Evolutionary conservation across 2,113 vertebrate genomes (phyloP).

Genomic region (Cololabis saira): DNA sequence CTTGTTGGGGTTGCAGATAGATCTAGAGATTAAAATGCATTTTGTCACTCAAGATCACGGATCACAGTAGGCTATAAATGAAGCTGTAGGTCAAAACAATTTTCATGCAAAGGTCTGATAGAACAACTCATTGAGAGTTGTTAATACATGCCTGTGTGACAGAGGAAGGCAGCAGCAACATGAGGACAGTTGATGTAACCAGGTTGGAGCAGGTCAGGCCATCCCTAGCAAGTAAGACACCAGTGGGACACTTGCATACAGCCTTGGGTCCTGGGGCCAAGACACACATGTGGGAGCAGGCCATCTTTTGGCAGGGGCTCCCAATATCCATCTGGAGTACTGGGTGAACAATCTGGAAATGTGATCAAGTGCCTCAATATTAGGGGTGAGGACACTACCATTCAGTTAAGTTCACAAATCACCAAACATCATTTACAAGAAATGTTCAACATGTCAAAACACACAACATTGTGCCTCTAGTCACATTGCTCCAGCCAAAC

Average conservation of each 20-base stretch:
- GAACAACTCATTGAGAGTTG: background rate
- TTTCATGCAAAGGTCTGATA: background rate
- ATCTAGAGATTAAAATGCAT: conserved; percentile 79
- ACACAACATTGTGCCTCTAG: too few species aligned
- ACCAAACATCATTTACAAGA: too few species aligned
- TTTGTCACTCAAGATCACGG: too few species aligned
- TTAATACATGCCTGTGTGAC: conserved; percentile 80
- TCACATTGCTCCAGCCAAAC: background rate
- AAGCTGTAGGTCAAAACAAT: background rate
- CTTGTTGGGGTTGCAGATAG: conserved; percentile 81
- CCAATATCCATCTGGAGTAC: conserved; percentile 73
- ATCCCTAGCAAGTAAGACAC: conserved; percentile 78
- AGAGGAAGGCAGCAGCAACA: conserved; percentile 77
- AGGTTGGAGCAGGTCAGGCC: conserved; percentile 80
- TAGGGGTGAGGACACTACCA: too few species aligned
- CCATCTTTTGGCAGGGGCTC: conserved; percentile 74
- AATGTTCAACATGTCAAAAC: too few species aligned
- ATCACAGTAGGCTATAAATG: too few species aligned
- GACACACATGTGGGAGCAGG: conserved; percentile 91
- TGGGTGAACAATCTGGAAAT: conserved; percentile 73
- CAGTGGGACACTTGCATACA: conserved; percentile 84
- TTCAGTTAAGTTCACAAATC: too few species aligned
- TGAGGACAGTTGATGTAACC: conserved; percentile 78
- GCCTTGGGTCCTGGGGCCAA: conserved; percentile 78
- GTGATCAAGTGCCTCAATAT: background rate